A percentile compares a stretch with the other conserved stretches of the same genome.
phyloP scores from a whole-genome alignment of 1,140 invertebrate species.

The Hypsibius dujardini region DNA sequence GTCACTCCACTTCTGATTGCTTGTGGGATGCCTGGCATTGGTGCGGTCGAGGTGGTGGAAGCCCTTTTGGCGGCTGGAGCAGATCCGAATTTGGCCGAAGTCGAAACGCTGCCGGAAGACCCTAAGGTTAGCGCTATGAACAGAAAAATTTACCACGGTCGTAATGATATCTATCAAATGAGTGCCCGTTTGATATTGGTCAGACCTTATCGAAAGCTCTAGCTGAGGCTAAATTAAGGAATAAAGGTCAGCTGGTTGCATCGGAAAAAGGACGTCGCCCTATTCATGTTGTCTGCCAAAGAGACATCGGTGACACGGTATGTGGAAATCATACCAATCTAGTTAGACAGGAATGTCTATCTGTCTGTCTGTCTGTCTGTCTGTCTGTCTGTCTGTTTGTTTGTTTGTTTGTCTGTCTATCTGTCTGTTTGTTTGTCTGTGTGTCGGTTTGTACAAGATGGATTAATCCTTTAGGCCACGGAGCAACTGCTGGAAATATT shows the following conservation, averaged over 20 bases:
- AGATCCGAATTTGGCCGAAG: background rate
- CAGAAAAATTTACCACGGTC: background rate
- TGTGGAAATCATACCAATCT: background rate
- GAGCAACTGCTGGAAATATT: background rate
- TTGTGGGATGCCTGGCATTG: background rate
- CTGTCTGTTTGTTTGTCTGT: no score
- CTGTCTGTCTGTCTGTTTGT: no score
- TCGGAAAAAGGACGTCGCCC: background rate
- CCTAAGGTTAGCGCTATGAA: background rate
- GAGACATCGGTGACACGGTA: background rate
- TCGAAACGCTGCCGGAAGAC: background rate
- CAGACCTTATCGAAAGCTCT: background rate
- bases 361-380: background rate
- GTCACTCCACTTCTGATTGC: background rate
- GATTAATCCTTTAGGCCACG: background rate
- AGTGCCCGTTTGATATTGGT: background rate
- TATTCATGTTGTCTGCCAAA: background rate
- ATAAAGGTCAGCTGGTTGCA: background rate
- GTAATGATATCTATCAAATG: background rate
- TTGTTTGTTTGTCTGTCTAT: no score
- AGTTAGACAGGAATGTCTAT: background rate
- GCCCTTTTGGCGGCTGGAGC: background rate
- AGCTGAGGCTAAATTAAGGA: background rate
- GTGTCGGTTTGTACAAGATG: background rate
- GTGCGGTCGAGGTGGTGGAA: background rate